Evolutionary conservation across 2,888 invertebrate species (phyloP).

Genomic region (Lycaena phlaeas): DNA sequence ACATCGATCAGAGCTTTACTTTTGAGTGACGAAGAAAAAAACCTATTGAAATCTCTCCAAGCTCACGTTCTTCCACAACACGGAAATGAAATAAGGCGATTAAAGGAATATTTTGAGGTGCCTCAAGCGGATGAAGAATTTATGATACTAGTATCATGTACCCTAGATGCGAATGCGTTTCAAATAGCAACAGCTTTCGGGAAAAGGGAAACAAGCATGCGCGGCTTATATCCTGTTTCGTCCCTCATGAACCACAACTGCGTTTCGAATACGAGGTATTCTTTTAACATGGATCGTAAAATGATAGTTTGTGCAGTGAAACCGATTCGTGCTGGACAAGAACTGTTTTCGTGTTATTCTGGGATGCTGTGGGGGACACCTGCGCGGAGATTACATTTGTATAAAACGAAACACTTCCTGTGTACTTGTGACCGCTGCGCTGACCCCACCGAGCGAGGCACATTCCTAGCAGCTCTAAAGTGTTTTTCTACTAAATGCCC

Average conservation of each 20-base stretch:
- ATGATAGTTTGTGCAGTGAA: slow-evolving; percentile 75
- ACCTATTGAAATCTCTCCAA: slow-evolving; percentile 66
- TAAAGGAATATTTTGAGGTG: slow-evolving; percentile 65
- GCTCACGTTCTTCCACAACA: slow-evolving; percentile 68
- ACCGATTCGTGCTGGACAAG: slow-evolving; percentile 72
- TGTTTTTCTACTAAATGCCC: slow-evolving; percentile 67
- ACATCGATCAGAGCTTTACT: slow-evolving; percentile 51
- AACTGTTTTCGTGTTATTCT: slow-evolving; percentile 78
- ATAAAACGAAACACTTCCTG: slow-evolving; percentile 77
- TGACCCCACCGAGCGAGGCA: slow-evolving; percentile 78
- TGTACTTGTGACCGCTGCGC: slow-evolving; percentile 78
- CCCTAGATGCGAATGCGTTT: slow-evolving; percentile 79
- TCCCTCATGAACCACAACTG: slow-evolving; percentile 81
- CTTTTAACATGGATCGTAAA: slow-evolving; percentile 69
- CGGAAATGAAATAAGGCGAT: slow-evolving; percentile 69
- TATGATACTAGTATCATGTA: slow-evolving; percentile 73
- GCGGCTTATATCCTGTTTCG: slow-evolving; percentile 78
- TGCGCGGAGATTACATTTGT: slow-evolving; percentile 74
- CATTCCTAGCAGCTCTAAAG: slow-evolving; percentile 69
- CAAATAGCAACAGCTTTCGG: slow-evolving; percentile 67
- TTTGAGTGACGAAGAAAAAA: slow-evolving; percentile 56
- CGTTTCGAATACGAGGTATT: slow-evolving; percentile 76
- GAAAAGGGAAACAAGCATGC: slow-evolving; percentile 62
- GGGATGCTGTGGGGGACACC: slow-evolving; percentile 79
- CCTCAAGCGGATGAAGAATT: slow-evolving; percentile 69